Conservation (phyloP, 92 coral and sea anemone species). For the Zoanthus solanderi region DNA sequence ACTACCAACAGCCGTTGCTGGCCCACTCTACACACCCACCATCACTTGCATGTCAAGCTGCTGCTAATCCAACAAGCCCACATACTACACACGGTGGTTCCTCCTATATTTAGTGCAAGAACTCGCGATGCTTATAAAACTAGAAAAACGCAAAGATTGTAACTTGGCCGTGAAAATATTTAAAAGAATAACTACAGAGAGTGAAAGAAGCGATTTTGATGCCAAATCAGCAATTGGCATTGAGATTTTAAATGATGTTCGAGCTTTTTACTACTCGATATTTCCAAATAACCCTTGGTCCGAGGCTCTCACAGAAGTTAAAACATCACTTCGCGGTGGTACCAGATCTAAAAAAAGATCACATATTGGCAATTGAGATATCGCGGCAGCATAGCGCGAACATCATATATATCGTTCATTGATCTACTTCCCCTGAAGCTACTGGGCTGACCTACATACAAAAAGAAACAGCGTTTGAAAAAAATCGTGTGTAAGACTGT, state of each 20-base stretch:
- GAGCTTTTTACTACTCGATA: slow-evolving; percentile 2
- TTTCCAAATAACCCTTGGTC: slow-evolving; percentile 18
- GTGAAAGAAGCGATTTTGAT: neutral
- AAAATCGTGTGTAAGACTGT: too few relatives aligned
- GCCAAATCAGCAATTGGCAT: slow-evolving; percentile 10
- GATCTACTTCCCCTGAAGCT: too few relatives aligned
- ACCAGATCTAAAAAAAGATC: slow-evolving; percentile 17
- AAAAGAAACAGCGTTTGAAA: too few relatives aligned
- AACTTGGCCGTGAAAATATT: slow-evolving; percentile 13
- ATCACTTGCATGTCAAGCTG: slow-evolving; percentile 18
- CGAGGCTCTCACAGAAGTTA: slow-evolving; percentile 17
- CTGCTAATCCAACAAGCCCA: slow-evolving; percentile 1
- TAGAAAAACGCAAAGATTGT: neutral
- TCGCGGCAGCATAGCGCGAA: too few relatives aligned
- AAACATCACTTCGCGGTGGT: slow-evolving; percentile 14
- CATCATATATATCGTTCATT: too few relatives aligned
- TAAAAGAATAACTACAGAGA: neutral
- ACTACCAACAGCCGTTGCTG: neutral
- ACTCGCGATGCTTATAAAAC: neutral
- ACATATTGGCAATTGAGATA: neutral
- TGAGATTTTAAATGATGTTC: neutral
- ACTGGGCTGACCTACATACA: too few relatives aligned
- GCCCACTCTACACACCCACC: neutral
- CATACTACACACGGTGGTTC: neutral
- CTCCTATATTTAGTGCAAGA: neutral